These are phyloP conservation scores for Frankliniella intonsa DNA, from an alignment of 2,888 invertebrate species.

Conservation along the genomic window DNA sequence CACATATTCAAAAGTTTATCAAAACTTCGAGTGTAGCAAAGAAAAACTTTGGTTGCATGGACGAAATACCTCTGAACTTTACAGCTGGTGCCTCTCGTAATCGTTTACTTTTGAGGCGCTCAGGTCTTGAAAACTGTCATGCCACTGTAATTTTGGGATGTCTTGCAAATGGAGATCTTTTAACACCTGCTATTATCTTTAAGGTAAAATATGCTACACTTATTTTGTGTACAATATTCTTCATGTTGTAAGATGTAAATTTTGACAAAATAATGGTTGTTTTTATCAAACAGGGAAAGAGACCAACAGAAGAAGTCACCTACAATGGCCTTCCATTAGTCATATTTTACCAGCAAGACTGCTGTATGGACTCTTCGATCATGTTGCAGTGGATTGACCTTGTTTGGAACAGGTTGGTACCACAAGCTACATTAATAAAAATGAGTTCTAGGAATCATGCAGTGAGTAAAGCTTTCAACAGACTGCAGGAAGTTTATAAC, in stretches of 20 bases:
- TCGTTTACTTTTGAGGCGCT: conserved; percentile 37
- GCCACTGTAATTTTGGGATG: conserved; percentile 41
- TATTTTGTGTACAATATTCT: not conserved
- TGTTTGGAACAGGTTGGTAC: not conserved
- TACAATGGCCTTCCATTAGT: not conserved
- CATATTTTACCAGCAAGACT: conserved; percentile 2
- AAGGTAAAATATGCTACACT: conserved; percentile 38
- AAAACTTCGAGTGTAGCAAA: conserved; percentile 29
- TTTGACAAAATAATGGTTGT: not conserved
- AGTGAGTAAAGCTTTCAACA: not conserved
- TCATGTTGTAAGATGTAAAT: not conserved
- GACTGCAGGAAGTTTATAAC: not conserved
- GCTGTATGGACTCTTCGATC: not conserved
- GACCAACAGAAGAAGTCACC: not conserved
- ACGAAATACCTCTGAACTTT: conserved; percentile 43
- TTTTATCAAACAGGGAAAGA: not conserved
- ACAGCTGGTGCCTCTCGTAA: conserved; percentile 31
- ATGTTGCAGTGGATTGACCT: not conserved
- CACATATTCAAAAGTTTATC: conserved; percentile 33
- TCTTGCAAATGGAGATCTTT: conserved; percentile 40
- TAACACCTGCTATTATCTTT: conserved; percentile 41
- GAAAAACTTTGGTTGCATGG: conserved; percentile 40
- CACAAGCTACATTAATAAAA: not conserved
- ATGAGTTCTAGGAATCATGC: not conserved
- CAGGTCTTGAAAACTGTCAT: conserved; percentile 42